Conservation (phyloP, 2,888 invertebrate species). For the Plagodis pulveraria region DNA sequence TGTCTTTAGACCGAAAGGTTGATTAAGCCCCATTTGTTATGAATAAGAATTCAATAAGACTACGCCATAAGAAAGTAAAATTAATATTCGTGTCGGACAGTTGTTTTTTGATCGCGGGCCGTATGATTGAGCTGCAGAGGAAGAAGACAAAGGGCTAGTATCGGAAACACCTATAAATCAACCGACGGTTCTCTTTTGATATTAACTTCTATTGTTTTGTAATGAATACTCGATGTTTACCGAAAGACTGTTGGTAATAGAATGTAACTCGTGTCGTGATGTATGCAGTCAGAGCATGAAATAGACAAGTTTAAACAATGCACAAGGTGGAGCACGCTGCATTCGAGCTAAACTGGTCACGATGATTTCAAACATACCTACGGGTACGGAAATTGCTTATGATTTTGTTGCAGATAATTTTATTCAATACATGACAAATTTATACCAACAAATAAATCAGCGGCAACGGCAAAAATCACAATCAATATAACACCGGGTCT, state of each 20-base stretch:
- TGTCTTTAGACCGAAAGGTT: conserved; percentile 14
- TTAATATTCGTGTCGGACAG: conserved; percentile 51
- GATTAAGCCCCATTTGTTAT: conserved; percentile 22
- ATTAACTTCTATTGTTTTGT: conserved; percentile 66
- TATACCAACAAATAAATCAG: no score
- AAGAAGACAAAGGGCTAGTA: conserved; percentile 65
- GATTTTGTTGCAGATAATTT: conserved; percentile 20
- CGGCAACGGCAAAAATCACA: no score
- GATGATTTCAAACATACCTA: conserved; percentile 25
- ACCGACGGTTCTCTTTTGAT: conserved; percentile 68
- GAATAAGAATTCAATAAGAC: conserved; percentile 13
- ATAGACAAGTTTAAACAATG: conserved; percentile 37
- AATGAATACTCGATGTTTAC: conserved; percentile 45
- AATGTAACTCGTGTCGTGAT: conserved; percentile 36
- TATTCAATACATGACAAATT: conserved; percentile 9
- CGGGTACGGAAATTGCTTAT: conserved; percentile 30
- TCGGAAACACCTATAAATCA: conserved; percentile 67
- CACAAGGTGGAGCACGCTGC: conserved; percentile 21
- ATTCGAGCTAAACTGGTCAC: conserved; percentile 29
- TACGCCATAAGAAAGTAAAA: conserved; percentile 41
- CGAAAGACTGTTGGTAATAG: conserved; percentile 32
- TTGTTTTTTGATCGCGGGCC: conserved; percentile 60
- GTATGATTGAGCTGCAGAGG: conserved; percentile 57
- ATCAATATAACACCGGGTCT: no score
- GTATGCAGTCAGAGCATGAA: conserved; percentile 35